Base-by-base conservation (phyloP, 2,113 vertebrate species). In the Conger conger region DNA sequence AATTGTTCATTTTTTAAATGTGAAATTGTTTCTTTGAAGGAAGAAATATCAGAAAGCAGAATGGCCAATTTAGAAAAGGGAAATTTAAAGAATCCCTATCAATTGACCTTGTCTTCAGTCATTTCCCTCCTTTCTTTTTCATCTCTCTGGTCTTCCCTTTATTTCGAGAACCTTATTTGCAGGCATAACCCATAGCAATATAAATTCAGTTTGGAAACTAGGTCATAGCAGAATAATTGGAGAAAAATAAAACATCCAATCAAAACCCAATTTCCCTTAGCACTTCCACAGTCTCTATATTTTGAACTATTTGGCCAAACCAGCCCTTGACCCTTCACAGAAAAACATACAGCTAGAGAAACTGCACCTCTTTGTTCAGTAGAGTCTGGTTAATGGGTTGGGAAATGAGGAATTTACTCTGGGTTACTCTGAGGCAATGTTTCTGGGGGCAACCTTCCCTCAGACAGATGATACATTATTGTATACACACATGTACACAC, bases 21-120 rank as follows among this genome's bases (percentile, higher is more conserved):
- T n/a, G n/a, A n/a, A n/a, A n/a, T n/a, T n/a, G n/a, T n/a, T n/a
- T 73, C 68, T 73, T 33, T 33, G 27, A 73, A 73, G n/a, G 68
- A 63, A 11, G n/a, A 73, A 73, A 73, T n/a, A 73, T 73, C 68
- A 73, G 68, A 73, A 73, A 33, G 68, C 27, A 73, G 68, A n/a
- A 73, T n/a, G 0, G 9, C 68, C 23, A 23, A 63, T 73, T 33
- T 30, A 15, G 63, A 73, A 73, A 73, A 73, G 9, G 9, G 4
- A 73, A 30, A 73, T 30, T 73, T 9, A 33, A 73, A n/a, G 9
- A 73, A n/a, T 11, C 68, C n/a, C 8, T 63, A 20, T 63, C 9
- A 33, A 8, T n/a, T 73, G 68, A 73, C 68, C n/a, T 73, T 73
- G 27, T 30, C 27, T 33, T n/a, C n/a, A 33, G n/a, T 30, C 68